Evolutionary conservation across 2,113 vertebrate genomes (phyloP), one percentile per base, ranked within the genome.

Genomic region (Chloroceryle aenea): DNA sequence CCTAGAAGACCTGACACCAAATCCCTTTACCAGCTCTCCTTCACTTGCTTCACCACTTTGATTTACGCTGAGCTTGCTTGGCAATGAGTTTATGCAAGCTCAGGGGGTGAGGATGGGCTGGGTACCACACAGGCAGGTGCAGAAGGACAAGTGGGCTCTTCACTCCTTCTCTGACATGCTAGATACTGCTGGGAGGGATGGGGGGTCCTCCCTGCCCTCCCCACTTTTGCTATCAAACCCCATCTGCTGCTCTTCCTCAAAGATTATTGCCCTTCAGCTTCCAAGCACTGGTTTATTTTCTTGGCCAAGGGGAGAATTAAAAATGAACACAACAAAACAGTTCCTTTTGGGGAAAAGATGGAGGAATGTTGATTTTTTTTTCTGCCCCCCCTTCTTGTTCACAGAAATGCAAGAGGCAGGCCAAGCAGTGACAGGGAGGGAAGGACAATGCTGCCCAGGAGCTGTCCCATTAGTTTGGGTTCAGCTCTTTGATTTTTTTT

Each of bases 41-140:
- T 20, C 0, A 26, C 6, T 36, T 45, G 7, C 42, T 85, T 34
- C 61, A n/a, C n/a, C n/a, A n/a, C n/a, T n/a, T n/a, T n/a, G n/a
- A n/a, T n/a, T n/a, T n/a, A n/a, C n/a, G n/a, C 38, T 5, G 34
- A 71, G 23, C 34, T 75, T 20, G 12, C 59, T 36, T 20, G 56
- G 80, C 14, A 2, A 16, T 1, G 0, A 0, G 2, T 29, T 78
- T 32, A 4, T 5, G 3, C 9, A 1, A 17, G 27, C 42, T 48
- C 3, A 5, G 22, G 38, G 34, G 56, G 3, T 26, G 5, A 6
- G 4, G 67, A 3, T 17, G 17, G 16, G 10, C 5, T 6, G 45
- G 34, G 12, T 2, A 0, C 4, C 19, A 7, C 15, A 1, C 6
- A 4, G 40, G 38, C 1, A 10, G 53, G 22, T 21, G 22, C 42